Base-by-base conservation (phyloP, 2,888 invertebrate genomes). In the Cerceris rybyensis region DNA sequence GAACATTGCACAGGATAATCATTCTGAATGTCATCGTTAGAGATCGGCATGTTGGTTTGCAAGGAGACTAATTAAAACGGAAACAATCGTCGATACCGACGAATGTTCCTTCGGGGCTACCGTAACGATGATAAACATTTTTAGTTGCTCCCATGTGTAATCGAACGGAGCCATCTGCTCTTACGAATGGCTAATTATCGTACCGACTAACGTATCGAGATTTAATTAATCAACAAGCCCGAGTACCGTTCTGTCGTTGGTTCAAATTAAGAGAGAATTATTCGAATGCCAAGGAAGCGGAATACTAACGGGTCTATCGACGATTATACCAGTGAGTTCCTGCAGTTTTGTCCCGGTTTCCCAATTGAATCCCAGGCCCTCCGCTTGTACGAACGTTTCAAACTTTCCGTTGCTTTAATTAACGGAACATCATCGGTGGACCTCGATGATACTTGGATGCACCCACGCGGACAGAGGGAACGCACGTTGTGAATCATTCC, bases 401-500 rank as follows among this genome's bases (percentile, higher is more conserved):
- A 52, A n/a, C 52, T 52, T 57, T 61, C 49, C 66, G 61, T 55
- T 41, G 17, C 54, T 49, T 70, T 77, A 70, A 77, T 77, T 66
- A 70, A 41, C 61, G 13, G 13, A 7, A 14, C 8, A n/a, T 54
- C 17, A 50, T 6, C 68, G 59, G 49, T 63, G 46, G 42, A 28
- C 57, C 14, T 57, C 39, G 52, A 50, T 42, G 52, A 67, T 67
- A 60, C 64, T 71, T 28, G 16, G 28, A n/a, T 58, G 64, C 55
- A 77, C 55, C 59, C 50, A 14, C 59, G 43, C 55, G 63, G 67
- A 65, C 66, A 55, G 74, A 61, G 80, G 78, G 78, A 80, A 78
- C 59, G 70, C 71, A 64, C 74, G 61, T 70, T 64, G 81, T 43
- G 73, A 70, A 75, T 83, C 79, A 83, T 67, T 52, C 59, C 71